Evolutionary conservation across 2,888 invertebrate species (phyloP).

Genomic region (Hyalella azteca): DNA sequence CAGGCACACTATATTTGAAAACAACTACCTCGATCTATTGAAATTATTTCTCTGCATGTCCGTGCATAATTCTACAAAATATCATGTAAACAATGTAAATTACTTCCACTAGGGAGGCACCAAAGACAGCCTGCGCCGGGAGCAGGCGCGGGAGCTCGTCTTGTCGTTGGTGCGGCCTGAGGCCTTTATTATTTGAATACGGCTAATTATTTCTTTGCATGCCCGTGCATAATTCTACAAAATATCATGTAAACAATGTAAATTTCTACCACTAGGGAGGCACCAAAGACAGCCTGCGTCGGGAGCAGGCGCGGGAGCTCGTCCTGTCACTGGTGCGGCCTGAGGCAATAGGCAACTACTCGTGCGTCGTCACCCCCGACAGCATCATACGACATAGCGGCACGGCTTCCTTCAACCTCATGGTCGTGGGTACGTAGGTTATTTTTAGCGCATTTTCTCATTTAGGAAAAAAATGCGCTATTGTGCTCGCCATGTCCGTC

Average conservation of each 20-base stretch:
- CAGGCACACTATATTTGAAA: no score
- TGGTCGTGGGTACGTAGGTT: slow-evolving; percentile 32
- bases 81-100: no score
- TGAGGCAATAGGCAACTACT: background rate
- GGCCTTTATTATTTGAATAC: no score
- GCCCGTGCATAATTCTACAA: no score
- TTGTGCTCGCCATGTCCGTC: no score
- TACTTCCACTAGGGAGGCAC: slow-evolving; percentile 21
- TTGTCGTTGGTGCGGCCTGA: slow-evolving; percentile 15
- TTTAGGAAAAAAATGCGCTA: no score
- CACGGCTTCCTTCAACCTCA: slow-evolving; percentile 28
- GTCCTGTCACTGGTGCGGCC: slow-evolving; percentile 14
- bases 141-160: slow-evolving; percentile 35
- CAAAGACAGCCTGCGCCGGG: slow-evolving; percentile 9
- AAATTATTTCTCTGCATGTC: no score
- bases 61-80: no score
- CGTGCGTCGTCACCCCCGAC: slow-evolving; percentile 39
- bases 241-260: no score
- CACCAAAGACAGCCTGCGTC: slow-evolving; percentile 6
- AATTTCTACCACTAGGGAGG: background rate
- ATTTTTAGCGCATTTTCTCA: no score
- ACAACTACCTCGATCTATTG: no score
- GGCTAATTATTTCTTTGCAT: no score
- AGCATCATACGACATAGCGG: slow-evolving; percentile 28
- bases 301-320: slow-evolving; percentile 32